A percentile compares a stretch with the other conserved stretches of the same genome.
Conservation (phyloP, 2,888 invertebrate species). For the Schizaphis graminum region DNA sequence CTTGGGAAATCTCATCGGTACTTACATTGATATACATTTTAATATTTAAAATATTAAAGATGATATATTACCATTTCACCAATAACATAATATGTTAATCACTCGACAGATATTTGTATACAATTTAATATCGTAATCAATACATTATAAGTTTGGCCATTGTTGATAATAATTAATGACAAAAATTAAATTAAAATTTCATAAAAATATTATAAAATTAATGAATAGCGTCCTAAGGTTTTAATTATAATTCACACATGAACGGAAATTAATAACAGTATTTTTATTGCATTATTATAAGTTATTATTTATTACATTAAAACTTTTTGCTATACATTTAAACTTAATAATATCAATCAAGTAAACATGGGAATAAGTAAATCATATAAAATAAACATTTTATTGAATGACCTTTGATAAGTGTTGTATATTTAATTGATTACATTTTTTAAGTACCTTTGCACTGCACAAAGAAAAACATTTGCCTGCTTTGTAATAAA, state of each 20-base stretch:
- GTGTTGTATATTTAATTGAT: background rate
- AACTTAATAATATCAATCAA: background rate
- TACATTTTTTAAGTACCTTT: conserved; percentile 25
- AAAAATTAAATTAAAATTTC: background rate
- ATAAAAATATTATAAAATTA: background rate
- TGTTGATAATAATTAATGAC: background rate
- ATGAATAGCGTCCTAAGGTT: background rate
- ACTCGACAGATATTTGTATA: background rate
- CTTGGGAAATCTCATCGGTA: background rate
- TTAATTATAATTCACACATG: background rate
- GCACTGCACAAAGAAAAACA: background rate
- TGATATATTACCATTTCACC: background rate
- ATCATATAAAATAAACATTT: background rate
- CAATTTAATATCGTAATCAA: background rate
- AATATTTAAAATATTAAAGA: background rate
- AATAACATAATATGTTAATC: background rate
- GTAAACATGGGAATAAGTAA: background rate
- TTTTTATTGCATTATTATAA: background rate
- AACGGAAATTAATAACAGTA: background rate
- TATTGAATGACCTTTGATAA: conserved; percentile 20
- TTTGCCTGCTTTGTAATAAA: background rate
- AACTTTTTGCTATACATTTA: background rate
- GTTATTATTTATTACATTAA: background rate
- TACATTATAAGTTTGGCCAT: background rate
- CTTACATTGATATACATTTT: background rate